Base-by-base conservation (phyloP, 2,888 invertebrate species). In the Drosophila dives region DNA sequence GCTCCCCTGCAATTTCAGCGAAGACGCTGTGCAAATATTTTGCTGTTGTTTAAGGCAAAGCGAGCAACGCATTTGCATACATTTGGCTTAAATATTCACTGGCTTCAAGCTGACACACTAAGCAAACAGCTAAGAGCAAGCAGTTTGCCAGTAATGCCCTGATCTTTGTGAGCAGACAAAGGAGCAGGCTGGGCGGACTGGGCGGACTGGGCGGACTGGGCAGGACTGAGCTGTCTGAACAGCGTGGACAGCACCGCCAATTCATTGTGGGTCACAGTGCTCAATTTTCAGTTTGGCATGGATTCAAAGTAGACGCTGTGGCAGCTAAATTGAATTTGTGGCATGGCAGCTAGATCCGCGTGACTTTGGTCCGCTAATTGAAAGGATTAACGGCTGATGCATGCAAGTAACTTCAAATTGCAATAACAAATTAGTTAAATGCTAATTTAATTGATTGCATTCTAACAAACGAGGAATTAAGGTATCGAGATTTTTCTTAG, bases 1-100 rank as follows among this genome's bases (percentile, higher is more conserved):
- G 11, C 48, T 53, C 12, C 23, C 26, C 33, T 58, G 40, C 58
- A 62, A 63, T 61, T 54, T 64, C 65, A 67, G 42, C 49, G 33
- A 11, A 40, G 36, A 42, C 48, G n/a, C 34, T 51, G 56, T 34
- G 53, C 50, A 75, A 71, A 78, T 75, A 75, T 72, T 80, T 71
- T 67, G 53, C 71, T 62, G 64, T 75, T 70, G 68, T 59, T 76
- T 74, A 60, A 82, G 61, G 50, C 60, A 36, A 8, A 65, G 55
- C 62, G 49, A 38, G 72, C 75, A 63, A 51, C 67, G 23, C 72
- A 88, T 86, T 86, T 83, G 81, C 83, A 86, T 86, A 81, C 65
- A 80, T 78, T 82, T 73, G 51, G 75, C 70, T 86, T 88, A 81
- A 86, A 88, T 86, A 87, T 83, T 77, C 73, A 83, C 81, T 87